Evolutionary conservation across 2,797 vertebrate species (phyloP), one percentile per base, ranked within the genome.

Genomic region (Gastrophryne carolinensis): DNA sequence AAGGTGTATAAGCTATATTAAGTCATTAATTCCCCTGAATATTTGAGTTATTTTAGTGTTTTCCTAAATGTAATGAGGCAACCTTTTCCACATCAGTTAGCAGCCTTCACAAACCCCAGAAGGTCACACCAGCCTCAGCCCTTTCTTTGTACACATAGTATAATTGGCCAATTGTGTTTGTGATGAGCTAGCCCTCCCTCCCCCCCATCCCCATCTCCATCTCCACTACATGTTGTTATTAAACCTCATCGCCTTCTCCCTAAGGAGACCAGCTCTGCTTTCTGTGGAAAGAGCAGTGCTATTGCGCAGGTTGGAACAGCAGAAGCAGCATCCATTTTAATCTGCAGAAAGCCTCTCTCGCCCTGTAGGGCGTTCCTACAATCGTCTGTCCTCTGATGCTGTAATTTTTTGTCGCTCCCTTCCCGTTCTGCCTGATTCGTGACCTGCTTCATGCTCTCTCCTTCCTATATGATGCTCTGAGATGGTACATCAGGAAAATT

Each of bases 401-500:
- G 39, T 77, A 52, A 77, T 58, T 19, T 37, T 53, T 27, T 5
- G 50, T 61, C 11, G 3, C 30, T 34, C 15, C 6, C 12, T 54
- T 34, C 61, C 34, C 49, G 53, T 60, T 56, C 65, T 64, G 75
- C 72, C 79, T 79, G 79, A 32, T 68, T 72, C 73, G 49, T 72
- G 79, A 58, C 60, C 65, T 70, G 27, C 77, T 81, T 32, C 80
- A 73, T 80, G 73, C 81, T 81, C 72, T 79, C 81, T 54, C 83
- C 80, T 78, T 81, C 84, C 85, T 92, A 83, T 93, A 95, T 91
- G 94, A 97, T 95, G 91, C 93, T 86, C 90, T 93, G 94, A 96
- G 92, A 95, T 98, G 96, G 96, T 97, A 71, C 96, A 97, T 86
- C 96, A 98, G 93, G 96, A 98, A 79, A 96, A 92, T 89, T 96